Conservation (phyloP, 2,888 invertebrate species). For the Melanostoma scalare region DNA sequence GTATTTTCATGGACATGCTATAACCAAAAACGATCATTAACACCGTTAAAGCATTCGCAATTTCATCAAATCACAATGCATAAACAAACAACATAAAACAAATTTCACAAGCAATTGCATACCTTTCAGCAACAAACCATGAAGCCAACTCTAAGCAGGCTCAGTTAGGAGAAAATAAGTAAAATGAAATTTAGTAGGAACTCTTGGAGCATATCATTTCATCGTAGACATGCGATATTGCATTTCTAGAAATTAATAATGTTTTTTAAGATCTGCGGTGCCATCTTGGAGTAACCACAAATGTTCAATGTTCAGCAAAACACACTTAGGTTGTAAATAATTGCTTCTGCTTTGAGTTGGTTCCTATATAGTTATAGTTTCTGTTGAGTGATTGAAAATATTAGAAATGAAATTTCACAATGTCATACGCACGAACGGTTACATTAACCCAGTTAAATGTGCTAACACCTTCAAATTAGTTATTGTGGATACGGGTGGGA, state of each 20-base stretch:
- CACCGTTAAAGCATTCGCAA: constrained; percentile 11
- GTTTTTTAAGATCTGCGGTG: constrained; percentile 13
- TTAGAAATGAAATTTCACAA: background rate
- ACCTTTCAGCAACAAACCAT: constrained; percentile 33
- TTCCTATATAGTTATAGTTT: too few species aligned
- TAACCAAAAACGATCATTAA: background rate
- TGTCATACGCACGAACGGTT: constrained; percentile 8
- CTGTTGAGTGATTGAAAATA: too few species aligned
- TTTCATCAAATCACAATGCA: constrained; percentile 18
- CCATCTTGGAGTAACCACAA: constrained; percentile 23
- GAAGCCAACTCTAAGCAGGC: background rate
- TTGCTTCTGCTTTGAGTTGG: too few species aligned
- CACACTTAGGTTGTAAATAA: too few species aligned
- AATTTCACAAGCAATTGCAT: constrained; percentile 29
- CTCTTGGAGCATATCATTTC: constrained; percentile 31
- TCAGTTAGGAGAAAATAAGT: background rate
- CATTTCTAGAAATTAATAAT: background rate
- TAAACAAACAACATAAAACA: constrained; percentile 12
- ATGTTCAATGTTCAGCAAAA: background rate
- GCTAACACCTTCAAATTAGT: background rate
- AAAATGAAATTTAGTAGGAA: constrained; percentile 3
- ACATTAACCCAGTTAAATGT: background rate
- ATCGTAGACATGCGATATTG: constrained; percentile 22
- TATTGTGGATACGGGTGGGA: too few species aligned
- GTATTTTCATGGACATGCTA: background rate